Base-by-base conservation (phyloP, 2,113 vertebrate genomes). In the Rhegmatorhina hoffmannsi region DNA sequence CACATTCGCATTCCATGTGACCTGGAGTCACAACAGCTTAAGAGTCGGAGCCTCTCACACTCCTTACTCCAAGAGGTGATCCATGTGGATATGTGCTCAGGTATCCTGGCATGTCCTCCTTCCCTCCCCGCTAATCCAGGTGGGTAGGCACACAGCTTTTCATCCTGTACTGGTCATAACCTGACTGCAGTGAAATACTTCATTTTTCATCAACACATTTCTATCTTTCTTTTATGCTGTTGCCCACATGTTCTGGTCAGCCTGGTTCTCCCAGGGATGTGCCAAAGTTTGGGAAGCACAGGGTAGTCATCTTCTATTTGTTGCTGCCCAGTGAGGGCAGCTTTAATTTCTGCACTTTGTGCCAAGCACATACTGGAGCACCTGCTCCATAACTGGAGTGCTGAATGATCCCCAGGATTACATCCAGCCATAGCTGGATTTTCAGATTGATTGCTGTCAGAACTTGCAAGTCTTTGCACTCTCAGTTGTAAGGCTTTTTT, bases 31-130 rank as follows among this genome's bases (percentile, higher is more conserved):
- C 16, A 62, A n/a, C 26, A 67, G 13, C 33, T 75, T 1, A 63
- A 0, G 15, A 68, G 29, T 7, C 60, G 53, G 28, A 89, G 36
- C 15, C 68, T 69, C 36, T 77, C 25, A 8, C 15, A 2, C 7
- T 53, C n/a, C 69, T 49, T 53, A n/a, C 36, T 69, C 18, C 21
- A 5, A 40, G 10, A 49, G 13, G 10, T 86, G 58, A 24, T 60
- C 20, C 1, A 0, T 58, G 29, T 0, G 1, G 38, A 29, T 58
- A 9, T 13, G 44, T 0, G 0, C 53, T 38, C 9, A 77, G 50
- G 13, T 44, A 4, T 68, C 10, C 20, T 56, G 68, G 44, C 29
- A 17, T 52, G 36, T 59, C 31, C 10, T 80, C 23, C 28, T n/a
- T 84, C 52, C 36, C 6, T 90, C 16, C 73, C 62, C 31, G 11